Conservation (phyloP, 2,797 vertebrate species). For the Melanotaenia maccullochi region DNA sequence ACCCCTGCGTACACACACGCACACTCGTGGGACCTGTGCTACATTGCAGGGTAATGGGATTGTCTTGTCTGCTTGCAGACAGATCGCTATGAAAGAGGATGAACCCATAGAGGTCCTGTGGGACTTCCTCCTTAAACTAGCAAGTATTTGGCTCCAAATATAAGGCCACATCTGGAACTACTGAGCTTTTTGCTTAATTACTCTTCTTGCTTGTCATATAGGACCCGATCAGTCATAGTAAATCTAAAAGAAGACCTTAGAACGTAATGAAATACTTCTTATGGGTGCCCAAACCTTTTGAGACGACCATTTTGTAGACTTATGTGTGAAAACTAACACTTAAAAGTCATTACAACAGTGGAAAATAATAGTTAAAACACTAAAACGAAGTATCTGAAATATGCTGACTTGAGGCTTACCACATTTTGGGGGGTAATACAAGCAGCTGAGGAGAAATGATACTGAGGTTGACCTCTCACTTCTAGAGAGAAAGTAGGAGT, state of each 20-base stretch:
- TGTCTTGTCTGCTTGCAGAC: conserved; percentile 74
- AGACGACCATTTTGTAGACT: not conserved
- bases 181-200: conserved; percentile 62
- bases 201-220: conserved; percentile 10
- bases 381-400: too few relatives aligned
- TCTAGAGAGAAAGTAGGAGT: too few relatives aligned
- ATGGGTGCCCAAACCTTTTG: not conserved
- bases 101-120: conserved; percentile 48
- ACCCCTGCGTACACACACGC: conserved; percentile 16
- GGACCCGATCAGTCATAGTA: conserved; percentile 32
- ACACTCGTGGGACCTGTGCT: conserved; percentile 62
- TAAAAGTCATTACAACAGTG: not conserved
- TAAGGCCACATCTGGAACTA: conserved; percentile 42
- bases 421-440: too few relatives aligned
- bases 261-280: conserved; percentile 6
- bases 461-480: too few relatives aligned
- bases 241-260: conserved; percentile 15
- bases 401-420: too few relatives aligned
- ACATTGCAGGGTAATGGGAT: conserved; percentile 74
- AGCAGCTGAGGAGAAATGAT: too few relatives aligned
- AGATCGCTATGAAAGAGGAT: conserved; percentile 51
- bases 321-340: too few relatives aligned
- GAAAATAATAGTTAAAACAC: too few relatives aligned
- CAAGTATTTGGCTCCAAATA: conserved; percentile 57
- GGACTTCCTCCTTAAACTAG: conserved; percentile 63